Evolutionary conservation across 2,888 invertebrate species (phyloP).

Genomic region (Amphiduros pacificus): DNA sequence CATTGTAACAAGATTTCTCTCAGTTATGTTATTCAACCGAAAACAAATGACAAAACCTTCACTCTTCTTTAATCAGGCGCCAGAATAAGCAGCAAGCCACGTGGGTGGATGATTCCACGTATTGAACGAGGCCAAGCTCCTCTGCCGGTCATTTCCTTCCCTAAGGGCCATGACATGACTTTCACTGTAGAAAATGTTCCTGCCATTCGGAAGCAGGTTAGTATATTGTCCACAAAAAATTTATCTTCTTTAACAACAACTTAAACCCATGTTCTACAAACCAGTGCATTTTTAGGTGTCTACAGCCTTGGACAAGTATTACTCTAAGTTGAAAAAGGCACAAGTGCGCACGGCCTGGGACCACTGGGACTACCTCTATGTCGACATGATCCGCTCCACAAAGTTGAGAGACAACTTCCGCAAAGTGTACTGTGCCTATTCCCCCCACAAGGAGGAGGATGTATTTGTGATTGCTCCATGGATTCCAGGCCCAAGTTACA

Average conservation of each 20-base stretch:
- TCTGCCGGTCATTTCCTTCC: conserved; percentile 36
- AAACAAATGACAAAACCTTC: too few species aligned
- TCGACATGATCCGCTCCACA: conserved; percentile 33
- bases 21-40: too few species aligned
- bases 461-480: conserved; percentile 45
- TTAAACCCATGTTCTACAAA: too few species aligned
- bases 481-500: conserved; percentile 36
- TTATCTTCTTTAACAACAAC: too few species aligned
- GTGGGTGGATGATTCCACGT: conserved; percentile 34
- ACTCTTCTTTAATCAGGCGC: too few species aligned
- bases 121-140: conserved; percentile 33
- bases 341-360: conserved; percentile 35
- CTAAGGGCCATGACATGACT: background rate
- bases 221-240: too few species aligned
- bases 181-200: conserved; percentile 40
- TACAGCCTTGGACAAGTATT: conserved; percentile 34
- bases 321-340: conserved; percentile 34
- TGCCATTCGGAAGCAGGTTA: conserved; percentile 38
- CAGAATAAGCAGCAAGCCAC: background rate
- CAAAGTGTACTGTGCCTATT: conserved; percentile 39
- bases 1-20: too few species aligned
- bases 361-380: conserved; percentile 40
- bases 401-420: conserved; percentile 37
- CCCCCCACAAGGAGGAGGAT: conserved; percentile 40
- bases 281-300: conserved; percentile 38